Conservation (phyloP, 2,113 vertebrate genomes). For the Phainopepla nitens region DNA sequence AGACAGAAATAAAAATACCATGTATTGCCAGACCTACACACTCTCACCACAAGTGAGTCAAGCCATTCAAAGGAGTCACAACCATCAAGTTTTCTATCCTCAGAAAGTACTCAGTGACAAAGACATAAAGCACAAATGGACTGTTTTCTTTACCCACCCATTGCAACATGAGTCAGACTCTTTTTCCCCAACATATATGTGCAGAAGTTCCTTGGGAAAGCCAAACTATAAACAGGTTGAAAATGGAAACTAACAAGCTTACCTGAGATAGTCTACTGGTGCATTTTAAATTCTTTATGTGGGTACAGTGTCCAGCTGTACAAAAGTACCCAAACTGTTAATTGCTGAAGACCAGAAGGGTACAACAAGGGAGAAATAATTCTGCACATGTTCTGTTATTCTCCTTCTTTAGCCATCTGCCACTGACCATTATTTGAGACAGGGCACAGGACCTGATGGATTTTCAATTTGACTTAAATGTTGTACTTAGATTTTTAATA, state of each 20-base stretch:
- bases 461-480: not conserved
- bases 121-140: not conserved
- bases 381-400: not conserved
- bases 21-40: not conserved
- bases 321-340: not conserved
- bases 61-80: not conserved
- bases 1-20: not conserved
- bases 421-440: not conserved
- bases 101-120: not conserved
- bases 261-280: rapidly evolving
- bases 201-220: not conserved
- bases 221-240: not conserved
- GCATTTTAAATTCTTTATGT: not conserved
- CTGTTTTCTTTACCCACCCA: not conserved
- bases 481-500: not conserved
- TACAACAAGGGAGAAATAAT: not conserved
- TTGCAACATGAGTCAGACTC: not conserved
- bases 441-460: not conserved
- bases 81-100: not conserved
- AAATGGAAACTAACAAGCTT: not conserved
- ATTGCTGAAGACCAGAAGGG: not conserved
- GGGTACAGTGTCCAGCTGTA: not conserved
- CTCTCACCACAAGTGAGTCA: not conserved
- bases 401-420: not conserved
- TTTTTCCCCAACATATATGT: not conserved